Base-by-base conservation (phyloP, 2,113 vertebrate genomes). In the Antechinus flavipes region DNA sequence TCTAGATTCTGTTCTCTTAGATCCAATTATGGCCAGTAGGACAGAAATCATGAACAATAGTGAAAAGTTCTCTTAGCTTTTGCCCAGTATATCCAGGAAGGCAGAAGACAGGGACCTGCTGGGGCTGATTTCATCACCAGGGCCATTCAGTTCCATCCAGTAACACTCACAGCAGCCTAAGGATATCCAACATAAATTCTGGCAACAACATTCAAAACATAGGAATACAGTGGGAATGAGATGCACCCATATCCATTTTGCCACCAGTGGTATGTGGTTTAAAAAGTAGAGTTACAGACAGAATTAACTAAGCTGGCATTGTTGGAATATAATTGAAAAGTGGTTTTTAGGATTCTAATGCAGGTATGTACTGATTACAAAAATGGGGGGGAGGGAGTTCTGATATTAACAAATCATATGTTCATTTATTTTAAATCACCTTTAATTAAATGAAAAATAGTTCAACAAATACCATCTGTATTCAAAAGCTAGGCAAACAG, bases 401-500 rank as follows among this genome's bases (percentile, higher is more conserved):
- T 89, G 52, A 58, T 10, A 10, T 35, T 46, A 90, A 90, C 10
- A 91, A 54, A 26, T 16, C 50, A 22, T 47, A 91, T 50, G 92
- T 27, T 54, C 30, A 46, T 61, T 76, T 76, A 76, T 76, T 92
- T 55, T 92, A 16, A 9, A 47, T 42, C 1, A 84, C 19, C 16
- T 19, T 84, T 84, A 42, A 7, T 84, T 84, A 84, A 42, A 23
- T 42, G 35, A 95, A 92, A 93, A 89, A n/a, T 26, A 93, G 92
- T 19, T 49, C 90, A 92, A 47, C 10, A 55, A 46, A 50, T 9
- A 10, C 42, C 14, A 61, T 95, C 50, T 30, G 50, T 1, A 0
- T 0, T 8, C 27, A 47, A n/a, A 35, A 61, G 16, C 24, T 35
- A 24, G 42, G 8, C 54, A 47, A 90, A 93, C 14, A 8, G 90